Conservation (phyloP, 2,113 vertebrate genomes). For the Mola mola region DNA sequence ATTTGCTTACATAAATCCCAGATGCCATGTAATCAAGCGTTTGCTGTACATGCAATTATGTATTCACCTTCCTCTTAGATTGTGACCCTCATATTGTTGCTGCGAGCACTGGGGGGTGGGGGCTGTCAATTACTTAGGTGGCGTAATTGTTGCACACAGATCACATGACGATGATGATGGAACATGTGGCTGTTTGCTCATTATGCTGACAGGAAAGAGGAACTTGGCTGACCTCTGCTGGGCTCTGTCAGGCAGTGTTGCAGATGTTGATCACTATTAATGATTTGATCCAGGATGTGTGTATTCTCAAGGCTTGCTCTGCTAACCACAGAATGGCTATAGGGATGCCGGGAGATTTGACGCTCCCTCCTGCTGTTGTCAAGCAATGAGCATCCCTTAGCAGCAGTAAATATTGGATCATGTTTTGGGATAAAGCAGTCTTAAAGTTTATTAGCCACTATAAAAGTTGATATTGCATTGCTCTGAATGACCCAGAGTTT, state of each 20-base stretch:
- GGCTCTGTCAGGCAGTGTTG: constrained; percentile 55
- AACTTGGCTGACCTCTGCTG: constrained; percentile 78
- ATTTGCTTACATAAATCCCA: constrained; percentile 23
- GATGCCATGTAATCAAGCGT: constrained; percentile 1
- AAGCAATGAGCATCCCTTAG: background rate
- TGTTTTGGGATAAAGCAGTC: too few relatives aligned
- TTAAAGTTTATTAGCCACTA: too few relatives aligned
- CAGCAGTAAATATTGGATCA: too few relatives aligned
- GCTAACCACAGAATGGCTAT: constrained; percentile 1
- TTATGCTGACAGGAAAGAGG: constrained; percentile 54
- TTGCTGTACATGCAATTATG: constrained; percentile 20
- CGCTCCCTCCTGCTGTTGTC: constrained; percentile 6
- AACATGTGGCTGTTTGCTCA: constrained; percentile 25
- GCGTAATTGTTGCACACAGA: constrained; percentile 36
- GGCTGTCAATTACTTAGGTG: constrained; percentile 8
- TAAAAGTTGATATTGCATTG: too few relatives aligned
- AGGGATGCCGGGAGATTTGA: constrained; percentile 9
- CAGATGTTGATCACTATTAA: constrained; percentile 41
- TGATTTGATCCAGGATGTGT: constrained; percentile 22
- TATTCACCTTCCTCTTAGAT: constrained; percentile 19
- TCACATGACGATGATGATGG: constrained; percentile 40
- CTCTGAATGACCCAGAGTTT: too few relatives aligned
- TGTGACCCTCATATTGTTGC: background rate
- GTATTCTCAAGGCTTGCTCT: constrained; percentile 7
- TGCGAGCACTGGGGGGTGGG: background rate